Percentiles rank a stretch among this genome's conserved stretches.
Conservation (phyloP, 2,113 vertebrate species). For the Melanotaenia duboulayi region DNA sequence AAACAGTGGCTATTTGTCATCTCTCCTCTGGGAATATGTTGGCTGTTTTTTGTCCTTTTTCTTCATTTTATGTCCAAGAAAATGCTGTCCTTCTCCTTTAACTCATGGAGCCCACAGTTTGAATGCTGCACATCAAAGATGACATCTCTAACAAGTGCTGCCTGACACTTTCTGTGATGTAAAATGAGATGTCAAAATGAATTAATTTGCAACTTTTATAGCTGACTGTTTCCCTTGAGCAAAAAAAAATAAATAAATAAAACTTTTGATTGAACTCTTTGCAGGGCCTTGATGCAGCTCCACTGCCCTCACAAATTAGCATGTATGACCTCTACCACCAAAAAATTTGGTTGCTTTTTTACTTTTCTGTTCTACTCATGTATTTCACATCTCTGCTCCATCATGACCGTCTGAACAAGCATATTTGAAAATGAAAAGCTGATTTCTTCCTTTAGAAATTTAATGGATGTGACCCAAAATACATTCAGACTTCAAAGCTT, state of each 20-base stretch:
- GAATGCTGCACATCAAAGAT: not conserved
- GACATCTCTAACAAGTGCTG: not conserved
- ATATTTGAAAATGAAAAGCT: slow-evolving; percentile 45
- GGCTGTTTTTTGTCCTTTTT: not conserved
- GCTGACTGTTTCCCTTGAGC: not conserved
- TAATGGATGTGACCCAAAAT: slow-evolving; percentile 57
- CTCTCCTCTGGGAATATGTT: slow-evolving; percentile 11
- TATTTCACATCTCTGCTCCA: slow-evolving; percentile 10
- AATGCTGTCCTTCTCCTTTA: slow-evolving; percentile 3
- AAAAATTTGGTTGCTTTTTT: slow-evolving; percentile 12
- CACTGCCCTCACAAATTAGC: slow-evolving; percentile 1
- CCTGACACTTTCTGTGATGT: not conserved
- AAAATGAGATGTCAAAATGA: not conserved
- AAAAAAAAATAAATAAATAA: too few relatives aligned
- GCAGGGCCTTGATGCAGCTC: slow-evolving; percentile 11
- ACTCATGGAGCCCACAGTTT: not conserved
- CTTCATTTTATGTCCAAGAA: not conserved
- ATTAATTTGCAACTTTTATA: not conserved
- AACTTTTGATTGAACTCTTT: not conserved
- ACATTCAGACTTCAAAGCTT: slow-evolving; percentile 18
- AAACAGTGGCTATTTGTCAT: slow-evolving; percentile 31
- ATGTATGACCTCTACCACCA: slow-evolving; percentile 21
- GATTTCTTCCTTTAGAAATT: slow-evolving; percentile 54
- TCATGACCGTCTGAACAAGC: slow-evolving; percentile 44
- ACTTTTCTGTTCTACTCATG: slow-evolving; percentile 26